Conservation (phyloP, 2,797 vertebrate genomes). For the Oceanodroma leucorhoa region DNA sequence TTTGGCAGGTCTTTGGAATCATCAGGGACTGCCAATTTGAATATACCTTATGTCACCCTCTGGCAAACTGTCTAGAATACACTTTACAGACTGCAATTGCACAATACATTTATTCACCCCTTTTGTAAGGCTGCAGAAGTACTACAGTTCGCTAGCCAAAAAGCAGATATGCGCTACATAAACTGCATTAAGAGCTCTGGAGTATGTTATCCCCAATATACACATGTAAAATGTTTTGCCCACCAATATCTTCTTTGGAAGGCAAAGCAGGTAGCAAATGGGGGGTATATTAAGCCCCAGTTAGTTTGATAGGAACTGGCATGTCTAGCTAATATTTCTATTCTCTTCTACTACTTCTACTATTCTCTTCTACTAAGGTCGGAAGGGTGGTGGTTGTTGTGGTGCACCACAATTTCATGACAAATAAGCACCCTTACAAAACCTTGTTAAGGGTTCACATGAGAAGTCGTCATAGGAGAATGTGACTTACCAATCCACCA, state of each 20-base stretch:
- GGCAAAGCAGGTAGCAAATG: not conserved
- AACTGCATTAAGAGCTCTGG: not conserved
- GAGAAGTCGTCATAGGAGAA: not conserved
- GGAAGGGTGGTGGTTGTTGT: not conserved
- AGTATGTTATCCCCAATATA: not conserved
- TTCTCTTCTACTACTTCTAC: not conserved
- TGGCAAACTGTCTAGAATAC: not conserved
- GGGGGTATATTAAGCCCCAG: not conserved
- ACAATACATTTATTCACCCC: not conserved
- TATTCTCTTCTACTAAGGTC: not conserved
- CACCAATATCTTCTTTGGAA: not conserved
- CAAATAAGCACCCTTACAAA: not conserved
- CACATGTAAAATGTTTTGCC: not conserved
- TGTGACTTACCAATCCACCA: not conserved
- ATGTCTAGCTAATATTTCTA: not conserved
- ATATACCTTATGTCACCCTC: not conserved
- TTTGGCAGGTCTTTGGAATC: not conserved
- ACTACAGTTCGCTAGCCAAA: not conserved
- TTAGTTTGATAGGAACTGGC: not conserved
- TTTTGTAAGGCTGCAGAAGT: constrained; percentile 6
- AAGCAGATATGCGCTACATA: not conserved
- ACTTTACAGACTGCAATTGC: not conserved
- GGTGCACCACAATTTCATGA: not conserved
- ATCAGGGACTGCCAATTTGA: not conserved
- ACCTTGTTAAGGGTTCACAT: not conserved